phyloP scores from a whole-genome alignment of 1,140 invertebrate species.

The Littorina saxatilis region DNA sequence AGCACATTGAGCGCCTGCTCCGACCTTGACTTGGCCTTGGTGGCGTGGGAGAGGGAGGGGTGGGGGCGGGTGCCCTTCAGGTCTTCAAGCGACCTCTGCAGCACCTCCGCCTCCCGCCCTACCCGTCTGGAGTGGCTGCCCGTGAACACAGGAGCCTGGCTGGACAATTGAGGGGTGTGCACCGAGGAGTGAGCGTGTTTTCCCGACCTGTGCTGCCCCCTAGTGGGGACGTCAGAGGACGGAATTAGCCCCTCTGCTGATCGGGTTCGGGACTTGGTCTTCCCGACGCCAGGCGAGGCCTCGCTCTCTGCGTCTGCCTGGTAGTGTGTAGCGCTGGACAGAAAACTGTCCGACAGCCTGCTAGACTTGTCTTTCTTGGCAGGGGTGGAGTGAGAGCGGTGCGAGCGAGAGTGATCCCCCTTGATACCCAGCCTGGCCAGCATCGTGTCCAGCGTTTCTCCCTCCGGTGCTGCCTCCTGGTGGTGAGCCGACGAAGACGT shows the following conservation, averaged over 20 bases:
- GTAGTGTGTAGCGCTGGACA: neutral
- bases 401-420: neutral
- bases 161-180: neutral
- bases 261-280: neutral
- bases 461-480: neutral
- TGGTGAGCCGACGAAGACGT: neutral
- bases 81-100: slow-evolving; percentile 19
- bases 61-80: no score
- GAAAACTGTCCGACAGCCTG: neutral
- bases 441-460: slow-evolving; percentile 10
- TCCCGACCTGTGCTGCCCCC: neutral
- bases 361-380: neutral
- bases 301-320: neutral
- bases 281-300: neutral
- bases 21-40: slow-evolving; percentile 4
- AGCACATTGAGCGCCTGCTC: slow-evolving; percentile 20
- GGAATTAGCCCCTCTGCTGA: neutral
- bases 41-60: neutral
- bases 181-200: neutral
- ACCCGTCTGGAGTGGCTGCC: neutral
- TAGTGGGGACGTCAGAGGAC: neutral
- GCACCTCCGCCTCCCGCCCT: neutral
- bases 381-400: neutral
- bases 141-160: neutral
- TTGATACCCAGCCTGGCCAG: slow-evolving; percentile 9